These are phyloP conservation scores for Delia radicum DNA, from an alignment of 1,140 invertebrate species.

Conservation along the genomic window DNA sequence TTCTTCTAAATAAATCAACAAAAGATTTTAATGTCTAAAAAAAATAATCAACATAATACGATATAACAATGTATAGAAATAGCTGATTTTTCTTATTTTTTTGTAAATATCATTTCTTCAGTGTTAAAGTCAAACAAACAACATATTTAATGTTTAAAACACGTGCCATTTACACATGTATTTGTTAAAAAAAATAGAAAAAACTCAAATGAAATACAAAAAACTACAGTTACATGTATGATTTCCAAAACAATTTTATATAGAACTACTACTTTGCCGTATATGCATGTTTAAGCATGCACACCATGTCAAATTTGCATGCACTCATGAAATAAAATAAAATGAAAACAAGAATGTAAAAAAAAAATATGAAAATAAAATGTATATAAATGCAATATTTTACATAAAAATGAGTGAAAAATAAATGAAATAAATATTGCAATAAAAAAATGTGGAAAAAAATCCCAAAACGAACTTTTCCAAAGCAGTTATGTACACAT, in stretches of 20 bases:
- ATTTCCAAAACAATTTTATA: not conserved
- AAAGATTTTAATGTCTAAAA: too few species aligned
- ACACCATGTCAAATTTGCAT: constrained; percentile 15
- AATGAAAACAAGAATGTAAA: not conserved
- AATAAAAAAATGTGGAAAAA: not conserved
- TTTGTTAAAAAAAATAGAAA: not conserved
- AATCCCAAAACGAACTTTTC: not conserved
- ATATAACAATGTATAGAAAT: too few species aligned
- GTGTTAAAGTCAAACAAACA: constrained; percentile 16
- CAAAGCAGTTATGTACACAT: not conserved
- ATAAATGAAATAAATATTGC: not conserved
- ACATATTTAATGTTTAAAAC: constrained; percentile 18
- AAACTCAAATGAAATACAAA: not conserved
- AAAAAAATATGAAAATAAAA: not conserved
- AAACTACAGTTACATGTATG: not conserved
- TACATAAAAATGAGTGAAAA: not conserved
- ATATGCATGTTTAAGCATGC: constrained; percentile 14
- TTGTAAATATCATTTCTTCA: not conserved
- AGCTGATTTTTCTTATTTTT: too few species aligned
- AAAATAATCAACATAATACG: too few species aligned
- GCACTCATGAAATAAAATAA: not conserved
- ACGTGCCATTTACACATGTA: constrained; percentile 24
- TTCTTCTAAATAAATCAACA: too few species aligned
- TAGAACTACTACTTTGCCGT: not conserved
- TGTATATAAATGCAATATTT: not conserved